phyloP scores from a whole-genome alignment of 2,797 vertebrate species.

The Aphelocoma californica region DNA sequence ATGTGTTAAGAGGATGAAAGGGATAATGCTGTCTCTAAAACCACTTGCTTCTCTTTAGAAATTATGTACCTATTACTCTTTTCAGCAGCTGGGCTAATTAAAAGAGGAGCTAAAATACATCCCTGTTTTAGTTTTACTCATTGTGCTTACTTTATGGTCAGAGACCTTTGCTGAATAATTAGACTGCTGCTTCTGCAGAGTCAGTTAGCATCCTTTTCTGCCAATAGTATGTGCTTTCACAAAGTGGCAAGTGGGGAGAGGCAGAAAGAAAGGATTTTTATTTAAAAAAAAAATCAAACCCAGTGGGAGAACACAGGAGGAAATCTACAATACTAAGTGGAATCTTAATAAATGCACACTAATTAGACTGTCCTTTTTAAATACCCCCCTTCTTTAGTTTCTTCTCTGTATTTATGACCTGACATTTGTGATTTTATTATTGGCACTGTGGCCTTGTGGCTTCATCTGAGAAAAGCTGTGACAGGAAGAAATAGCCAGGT shows the following conservation, averaged over 20 bases:
- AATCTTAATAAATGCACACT: neutral
- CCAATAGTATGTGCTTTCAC: neutral
- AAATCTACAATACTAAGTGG: neutral
- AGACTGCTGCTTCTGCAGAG: neutral
- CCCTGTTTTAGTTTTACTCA: neutral
- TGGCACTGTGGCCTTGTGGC: neutral
- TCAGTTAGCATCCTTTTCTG: neutral
- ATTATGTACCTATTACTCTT: constrained; percentile 1
- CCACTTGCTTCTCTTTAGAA: neutral
- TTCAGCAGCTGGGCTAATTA: neutral
- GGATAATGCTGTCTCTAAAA: neutral
- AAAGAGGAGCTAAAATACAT: neutral
- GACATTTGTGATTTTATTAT: neutral
- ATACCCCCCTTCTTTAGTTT: neutral
- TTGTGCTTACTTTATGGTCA: neutral
- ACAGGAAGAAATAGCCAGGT: neutral
- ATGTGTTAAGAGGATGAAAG: neutral
- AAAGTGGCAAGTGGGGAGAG: neutral
- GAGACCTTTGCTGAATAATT: neutral
- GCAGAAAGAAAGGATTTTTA: neutral
- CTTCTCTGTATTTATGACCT: neutral
- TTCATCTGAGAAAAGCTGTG: neutral
- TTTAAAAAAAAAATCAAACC: neutral
- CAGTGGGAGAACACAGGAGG: neutral
- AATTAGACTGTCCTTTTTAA: neutral